Evolutionary conservation across 2,113 vertebrate genomes (phyloP), one percentile per base, ranked within the genome.

Genomic region (Lagopus leucura): DNA sequence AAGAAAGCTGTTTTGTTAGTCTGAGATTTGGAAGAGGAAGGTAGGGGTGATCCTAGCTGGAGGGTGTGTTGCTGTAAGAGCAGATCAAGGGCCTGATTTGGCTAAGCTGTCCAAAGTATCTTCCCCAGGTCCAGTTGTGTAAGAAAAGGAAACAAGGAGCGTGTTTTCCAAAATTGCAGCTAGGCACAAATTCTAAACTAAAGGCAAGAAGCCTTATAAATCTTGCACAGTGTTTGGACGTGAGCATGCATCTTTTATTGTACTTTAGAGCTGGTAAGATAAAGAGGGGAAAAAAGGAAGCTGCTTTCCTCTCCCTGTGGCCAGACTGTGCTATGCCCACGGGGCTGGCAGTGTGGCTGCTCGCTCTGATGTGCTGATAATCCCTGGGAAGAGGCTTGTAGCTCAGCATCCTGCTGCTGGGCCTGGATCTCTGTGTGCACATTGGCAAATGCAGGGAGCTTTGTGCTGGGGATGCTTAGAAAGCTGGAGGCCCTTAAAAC

Each of bases 181-280:
- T 7, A 17, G 64, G 40, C 52, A 48, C 54, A 76, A 48, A 84
- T 70, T 74, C 11, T 38, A 42, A 47, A 10, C 15, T 5, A 7
- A 40, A 73, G 38, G 22, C 6, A 18, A 36, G 13, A 50, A 25
- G 50, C 42, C 22, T 63, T 34, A 21, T 7, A 8, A 34, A 76
- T 45, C 40, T 50, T 21, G 2, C 85, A 7, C 47, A 5, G 10
- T 2, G 0, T 61, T 24, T 28, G 84, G 48, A 8, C n/a, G 38
- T 8, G 30, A 1, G 1, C 1, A 0, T 34, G 58, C 13, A 1
- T 50, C 90, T 86, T 15, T 2, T 17, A 2, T 24, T 0, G 0
- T 32, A 5, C 11, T 69, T 42, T 3, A 65, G 55, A 77, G 16
- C 38, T 52, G 70, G 69, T 34, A 27, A 65, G 64, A 30, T 38